These are phyloP conservation scores for Smittia sp. DNA, from an alignment of 2,888 invertebrate species.

Conservation along the genomic window DNA sequence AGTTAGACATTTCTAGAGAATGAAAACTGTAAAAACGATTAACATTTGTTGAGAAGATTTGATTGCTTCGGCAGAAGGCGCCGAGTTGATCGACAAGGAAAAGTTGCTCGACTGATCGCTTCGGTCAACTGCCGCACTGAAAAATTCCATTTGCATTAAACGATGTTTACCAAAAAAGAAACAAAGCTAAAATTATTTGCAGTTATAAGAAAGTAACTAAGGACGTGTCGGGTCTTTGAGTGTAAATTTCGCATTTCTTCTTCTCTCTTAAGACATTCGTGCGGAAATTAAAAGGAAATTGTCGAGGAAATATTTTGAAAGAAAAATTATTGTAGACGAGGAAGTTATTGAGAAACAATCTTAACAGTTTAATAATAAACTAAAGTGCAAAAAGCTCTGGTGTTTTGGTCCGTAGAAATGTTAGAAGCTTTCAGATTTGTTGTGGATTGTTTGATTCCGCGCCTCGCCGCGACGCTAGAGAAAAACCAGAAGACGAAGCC, in stretches of 20 bases:
- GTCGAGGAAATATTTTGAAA: background rate
- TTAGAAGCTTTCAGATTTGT: too few species aligned
- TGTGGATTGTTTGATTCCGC: too few species aligned
- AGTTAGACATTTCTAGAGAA: background rate
- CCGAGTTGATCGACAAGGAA: background rate
- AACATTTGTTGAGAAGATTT: background rate
- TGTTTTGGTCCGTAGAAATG: too few species aligned
- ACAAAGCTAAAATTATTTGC: too few species aligned
- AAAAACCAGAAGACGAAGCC: too few species aligned
- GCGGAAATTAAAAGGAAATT: background rate
- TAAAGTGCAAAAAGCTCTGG: conserved; percentile 6
- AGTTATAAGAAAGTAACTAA: too few species aligned
- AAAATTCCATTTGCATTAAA: background rate
- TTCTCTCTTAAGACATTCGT: background rate
- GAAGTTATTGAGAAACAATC: conserved; percentile 2
- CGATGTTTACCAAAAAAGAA: too few species aligned
- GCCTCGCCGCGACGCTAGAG: too few species aligned
- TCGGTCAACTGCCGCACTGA: too few species aligned
- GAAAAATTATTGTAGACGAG: background rate
- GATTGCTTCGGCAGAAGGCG: background rate
- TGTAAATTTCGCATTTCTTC: background rate
- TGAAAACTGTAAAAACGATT: background rate
- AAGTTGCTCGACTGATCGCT: too few species aligned
- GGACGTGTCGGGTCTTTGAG: too few species aligned
- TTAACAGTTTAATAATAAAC: conserved; percentile 21